Evolutionary conservation across 1,140 invertebrate genomes (phyloP).

Genomic region (Drosophila punjabiensis): DNA sequence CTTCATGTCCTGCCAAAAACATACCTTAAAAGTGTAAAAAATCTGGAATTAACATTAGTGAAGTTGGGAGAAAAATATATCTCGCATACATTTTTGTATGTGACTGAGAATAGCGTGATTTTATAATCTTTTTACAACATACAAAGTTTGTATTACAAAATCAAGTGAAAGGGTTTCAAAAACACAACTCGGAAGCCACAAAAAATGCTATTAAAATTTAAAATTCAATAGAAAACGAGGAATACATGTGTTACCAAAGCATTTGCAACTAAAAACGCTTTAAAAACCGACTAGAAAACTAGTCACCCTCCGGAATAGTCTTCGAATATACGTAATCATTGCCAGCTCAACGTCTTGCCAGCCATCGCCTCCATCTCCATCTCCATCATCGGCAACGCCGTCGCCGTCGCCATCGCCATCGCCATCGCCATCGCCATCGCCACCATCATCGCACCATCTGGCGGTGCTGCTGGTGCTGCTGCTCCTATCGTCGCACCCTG

Average conservation of each 20-base stretch:
- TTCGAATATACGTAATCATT: slow-evolving; percentile 34
- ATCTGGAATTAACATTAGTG: background rate
- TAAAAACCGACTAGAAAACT: slow-evolving; percentile 3
- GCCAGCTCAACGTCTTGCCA: slow-evolving; percentile 41
- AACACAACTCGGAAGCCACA: background rate
- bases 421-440: slow-evolving; percentile 9
- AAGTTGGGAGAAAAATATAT: background rate
- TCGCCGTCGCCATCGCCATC: slow-evolving; percentile 8
- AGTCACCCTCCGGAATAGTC: slow-evolving; percentile 11
- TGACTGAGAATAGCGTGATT: slow-evolving; percentile 3
- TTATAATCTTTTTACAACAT: slow-evolving; percentile 35
- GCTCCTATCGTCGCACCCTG: slow-evolving; percentile 53
- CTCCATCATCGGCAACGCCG: background rate
- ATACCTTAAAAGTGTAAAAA: background rate
- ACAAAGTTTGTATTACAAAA: slow-evolving; percentile 12
- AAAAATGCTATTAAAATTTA: background rate
- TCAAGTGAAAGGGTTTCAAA: slow-evolving; percentile 16
- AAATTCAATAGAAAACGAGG: background rate
- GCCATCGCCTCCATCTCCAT: slow-evolving; percentile 19
- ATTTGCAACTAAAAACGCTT: slow-evolving; percentile 2
- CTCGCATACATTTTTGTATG: slow-evolving; percentile 1
- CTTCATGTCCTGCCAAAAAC: slow-evolving; percentile 33
- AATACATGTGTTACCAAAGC: background rate
- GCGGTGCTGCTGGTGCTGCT: slow-evolving; percentile 33
- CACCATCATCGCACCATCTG: slow-evolving; percentile 38